These are phyloP conservation scores for Epinephelus awoara DNA, from an alignment of 2,797 vertebrate genomes.

Conservation along the genomic window DNA sequence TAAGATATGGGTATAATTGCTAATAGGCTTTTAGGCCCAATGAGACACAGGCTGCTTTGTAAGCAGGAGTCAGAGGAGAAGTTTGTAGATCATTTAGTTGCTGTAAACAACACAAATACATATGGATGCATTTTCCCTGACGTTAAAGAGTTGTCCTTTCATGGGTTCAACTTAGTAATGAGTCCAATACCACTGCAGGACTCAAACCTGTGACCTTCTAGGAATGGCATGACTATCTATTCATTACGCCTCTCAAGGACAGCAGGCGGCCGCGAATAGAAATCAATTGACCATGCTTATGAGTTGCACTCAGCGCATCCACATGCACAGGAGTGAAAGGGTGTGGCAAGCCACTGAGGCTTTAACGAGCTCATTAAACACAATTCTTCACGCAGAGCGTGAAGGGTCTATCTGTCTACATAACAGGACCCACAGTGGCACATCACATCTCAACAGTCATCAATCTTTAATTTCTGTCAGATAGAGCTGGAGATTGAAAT, in stretches of 20 bases:
- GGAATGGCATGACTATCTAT: background rate
- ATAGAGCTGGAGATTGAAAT: background rate
- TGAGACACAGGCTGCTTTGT: background rate
- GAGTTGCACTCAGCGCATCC: slow-evolving; percentile 4
- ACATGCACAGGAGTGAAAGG: slow-evolving; percentile 4
- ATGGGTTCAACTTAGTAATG: background rate
- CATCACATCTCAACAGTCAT: slow-evolving; percentile 8
- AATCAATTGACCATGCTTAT: slow-evolving; percentile 28
- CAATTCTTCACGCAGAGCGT: slow-evolving; percentile 41
- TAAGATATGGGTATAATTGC: background rate
- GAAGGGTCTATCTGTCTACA: slow-evolving; percentile 1
- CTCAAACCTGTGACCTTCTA: slow-evolving; percentile 42
- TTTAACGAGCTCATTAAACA: slow-evolving; percentile 64
- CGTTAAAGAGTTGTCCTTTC: background rate
- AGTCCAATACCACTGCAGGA: background rate
- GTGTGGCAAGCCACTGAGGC: slow-evolving; percentile 5
- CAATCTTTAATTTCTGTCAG: background rate
- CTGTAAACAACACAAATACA: background rate
- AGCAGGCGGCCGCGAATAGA: background rate
- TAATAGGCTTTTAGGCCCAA: background rate
- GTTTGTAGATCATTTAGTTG: background rate
- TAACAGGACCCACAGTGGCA: background rate
- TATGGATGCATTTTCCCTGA: background rate
- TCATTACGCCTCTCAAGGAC: slow-evolving; percentile 9
- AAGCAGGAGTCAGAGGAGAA: background rate